A percentile compares a stretch with the other conserved stretches of the same genome.
phyloP scores from a whole-genome alignment of 2,888 invertebrate genomes.

The Yponomeuta evonymella region DNA sequence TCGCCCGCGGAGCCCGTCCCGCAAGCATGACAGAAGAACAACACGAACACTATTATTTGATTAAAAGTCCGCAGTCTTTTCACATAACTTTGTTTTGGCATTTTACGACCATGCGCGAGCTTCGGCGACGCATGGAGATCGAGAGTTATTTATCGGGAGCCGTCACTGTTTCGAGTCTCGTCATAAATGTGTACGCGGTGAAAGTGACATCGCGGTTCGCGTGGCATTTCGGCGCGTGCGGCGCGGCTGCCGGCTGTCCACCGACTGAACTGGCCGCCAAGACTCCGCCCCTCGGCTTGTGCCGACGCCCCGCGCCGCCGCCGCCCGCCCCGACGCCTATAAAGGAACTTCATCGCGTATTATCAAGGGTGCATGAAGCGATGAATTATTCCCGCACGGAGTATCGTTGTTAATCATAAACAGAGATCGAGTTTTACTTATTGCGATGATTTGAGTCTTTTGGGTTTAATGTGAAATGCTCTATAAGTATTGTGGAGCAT shows the following conservation, averaged over 20 bases:
- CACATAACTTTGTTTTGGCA: slow-evolving; percentile 68
- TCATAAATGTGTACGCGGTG: slow-evolving; percentile 69
- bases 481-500: not conserved
- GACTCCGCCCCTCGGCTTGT: slow-evolving; percentile 63
- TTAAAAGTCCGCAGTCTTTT: slow-evolving; percentile 71
- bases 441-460: not conserved
- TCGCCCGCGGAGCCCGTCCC: slow-evolving; percentile 59
- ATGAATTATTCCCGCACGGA: slow-evolving; percentile 63
- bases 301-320: slow-evolving; percentile 50
- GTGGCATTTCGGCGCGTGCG: slow-evolving; percentile 56
- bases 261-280: slow-evolving; percentile 62
- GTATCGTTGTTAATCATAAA: slow-evolving; percentile 60
- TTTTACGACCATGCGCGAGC: slow-evolving; percentile 52
- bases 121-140: slow-evolving; percentile 53
- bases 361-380: slow-evolving; percentile 71
- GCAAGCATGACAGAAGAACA: slow-evolving; percentile 65
- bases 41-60: slow-evolving; percentile 69
- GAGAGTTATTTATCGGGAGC: slow-evolving; percentile 65
- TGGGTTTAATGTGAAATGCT: not conserved
- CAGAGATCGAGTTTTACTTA: slow-evolving; percentile 43
- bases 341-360: slow-evolving; percentile 70
- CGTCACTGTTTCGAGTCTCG: slow-evolving; percentile 53
- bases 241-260: slow-evolving; percentile 64
- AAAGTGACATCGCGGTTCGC: slow-evolving; percentile 64
- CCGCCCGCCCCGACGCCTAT: slow-evolving; percentile 50